These are phyloP conservation scores for Sceliomorpha sp. DNA, from an alignment of 2,888 invertebrate species.

Conservation along the genomic window DNA sequence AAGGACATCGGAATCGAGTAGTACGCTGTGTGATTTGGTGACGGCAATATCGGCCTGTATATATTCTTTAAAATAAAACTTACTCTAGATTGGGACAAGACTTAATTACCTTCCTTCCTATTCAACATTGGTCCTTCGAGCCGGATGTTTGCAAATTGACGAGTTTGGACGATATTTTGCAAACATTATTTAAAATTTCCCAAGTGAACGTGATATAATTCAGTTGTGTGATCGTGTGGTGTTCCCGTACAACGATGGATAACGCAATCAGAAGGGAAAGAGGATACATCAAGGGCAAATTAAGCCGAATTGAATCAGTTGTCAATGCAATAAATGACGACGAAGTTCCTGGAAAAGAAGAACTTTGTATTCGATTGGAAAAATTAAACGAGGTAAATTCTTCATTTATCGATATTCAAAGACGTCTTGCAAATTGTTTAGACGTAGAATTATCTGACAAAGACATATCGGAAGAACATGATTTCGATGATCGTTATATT, in stretches of 20 bases:
- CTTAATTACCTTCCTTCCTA: no score
- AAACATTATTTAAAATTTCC: background rate
- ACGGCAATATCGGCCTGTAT: no score
- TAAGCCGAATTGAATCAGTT: background rate
- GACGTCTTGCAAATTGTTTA: background rate
- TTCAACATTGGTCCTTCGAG: conserved; percentile 66
- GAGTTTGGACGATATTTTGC: background rate
- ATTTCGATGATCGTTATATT: background rate
- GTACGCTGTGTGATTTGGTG: no score
- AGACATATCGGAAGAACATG: background rate
- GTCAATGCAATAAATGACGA: background rate
- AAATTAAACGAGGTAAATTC: background rate
- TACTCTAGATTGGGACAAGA: no score
- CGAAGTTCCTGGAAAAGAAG: background rate
- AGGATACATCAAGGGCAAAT: conserved; percentile 1
- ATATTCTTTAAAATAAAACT: no score
- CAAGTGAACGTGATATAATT: no score
- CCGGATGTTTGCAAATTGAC: background rate
- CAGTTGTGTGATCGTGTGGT: background rate
- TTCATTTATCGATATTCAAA: background rate
- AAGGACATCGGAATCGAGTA: conserved; percentile 62
- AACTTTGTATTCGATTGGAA: background rate
- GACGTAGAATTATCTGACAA: background rate
- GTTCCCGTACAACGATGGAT: background rate
- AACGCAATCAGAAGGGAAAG: background rate